phyloP scores from a whole-genome alignment of 2,888 invertebrate species.

The Leuctra nigra region DNA sequence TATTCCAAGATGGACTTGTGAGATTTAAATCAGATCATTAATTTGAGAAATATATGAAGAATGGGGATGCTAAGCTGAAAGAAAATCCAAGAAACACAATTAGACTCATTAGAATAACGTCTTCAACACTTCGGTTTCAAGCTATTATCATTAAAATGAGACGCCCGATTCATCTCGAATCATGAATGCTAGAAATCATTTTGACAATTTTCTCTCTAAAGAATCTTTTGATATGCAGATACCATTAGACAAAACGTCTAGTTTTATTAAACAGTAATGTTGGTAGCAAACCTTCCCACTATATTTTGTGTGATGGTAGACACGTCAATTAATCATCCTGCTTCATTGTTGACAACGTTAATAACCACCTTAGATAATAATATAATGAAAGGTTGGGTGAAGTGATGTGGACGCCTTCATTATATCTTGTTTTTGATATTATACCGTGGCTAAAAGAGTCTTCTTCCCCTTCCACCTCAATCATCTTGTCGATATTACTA shows the following conservation, averaged over 20 bases:
- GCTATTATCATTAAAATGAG: slow-evolving; percentile 1
- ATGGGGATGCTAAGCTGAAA: too few relatives aligned
- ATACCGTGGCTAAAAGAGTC: too few relatives aligned
- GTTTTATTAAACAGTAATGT: slow-evolving; percentile 2
- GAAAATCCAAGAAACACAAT: too few relatives aligned
- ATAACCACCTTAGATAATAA: slow-evolving; percentile 4
- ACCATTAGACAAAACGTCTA: slow-evolving; percentile 13
- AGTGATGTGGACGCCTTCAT: not conserved
- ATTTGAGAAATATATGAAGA: not conserved
- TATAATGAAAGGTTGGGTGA: slow-evolving; percentile 11
- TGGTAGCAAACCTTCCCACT: not conserved
- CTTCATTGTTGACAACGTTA: not conserved
- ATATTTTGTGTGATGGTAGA: not conserved
- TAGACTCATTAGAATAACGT: too few relatives aligned
- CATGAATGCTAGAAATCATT: not conserved
- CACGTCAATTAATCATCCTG: slow-evolving; percentile 3
- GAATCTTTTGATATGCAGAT: slow-evolving; percentile 12
- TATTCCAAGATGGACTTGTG: not conserved
- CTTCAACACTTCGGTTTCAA: not conserved
- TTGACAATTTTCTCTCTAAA: not conserved
- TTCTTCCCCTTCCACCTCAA: not conserved
- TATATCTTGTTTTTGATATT: not conserved
- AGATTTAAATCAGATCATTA: slow-evolving; percentile 9
- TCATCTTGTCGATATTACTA: slow-evolving; percentile 9
- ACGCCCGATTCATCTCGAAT: not conserved